These are phyloP conservation scores for Noctua pronuba DNA, from an alignment of 2,888 invertebrate species.

Conservation along the genomic window DNA sequence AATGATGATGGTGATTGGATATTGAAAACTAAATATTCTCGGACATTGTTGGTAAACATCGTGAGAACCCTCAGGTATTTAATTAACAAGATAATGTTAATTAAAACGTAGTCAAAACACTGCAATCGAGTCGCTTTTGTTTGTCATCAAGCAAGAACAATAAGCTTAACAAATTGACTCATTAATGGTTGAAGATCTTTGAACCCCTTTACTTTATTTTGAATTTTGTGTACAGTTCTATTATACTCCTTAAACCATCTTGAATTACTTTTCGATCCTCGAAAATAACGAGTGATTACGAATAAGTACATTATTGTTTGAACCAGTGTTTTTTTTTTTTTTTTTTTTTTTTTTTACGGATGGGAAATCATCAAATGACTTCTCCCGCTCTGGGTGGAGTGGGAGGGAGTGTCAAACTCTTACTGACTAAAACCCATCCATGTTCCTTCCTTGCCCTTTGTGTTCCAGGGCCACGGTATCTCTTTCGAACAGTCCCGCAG, in stretches of 20 bases:
- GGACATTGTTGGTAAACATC: conserved; percentile 7
- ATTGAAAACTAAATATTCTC: neutral
- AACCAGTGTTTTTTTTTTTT: too few species aligned
- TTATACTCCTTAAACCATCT: neutral
- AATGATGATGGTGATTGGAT: neutral
- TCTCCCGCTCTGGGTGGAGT: too few species aligned
- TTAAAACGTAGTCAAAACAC: conserved; percentile 19
- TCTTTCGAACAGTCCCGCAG: too few species aligned
- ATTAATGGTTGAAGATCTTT: conserved; percentile 27
- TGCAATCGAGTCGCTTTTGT: conserved; percentile 22
- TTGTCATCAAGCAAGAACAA: conserved; percentile 29
- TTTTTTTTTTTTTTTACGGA: too few species aligned
- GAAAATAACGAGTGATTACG: neutral
- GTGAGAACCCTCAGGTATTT: neutral
- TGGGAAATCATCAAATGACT: too few species aligned
- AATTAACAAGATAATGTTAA: conserved; percentile 29
- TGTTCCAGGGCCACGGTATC: too few species aligned
- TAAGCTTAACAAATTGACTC: conserved; percentile 16
- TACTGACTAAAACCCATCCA: too few species aligned
- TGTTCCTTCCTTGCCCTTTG: too few species aligned
- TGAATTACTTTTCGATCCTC: neutral
- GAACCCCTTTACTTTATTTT: neutral
- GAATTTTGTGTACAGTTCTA: neutral
- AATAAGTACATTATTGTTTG: neutral
- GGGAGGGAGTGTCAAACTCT: too few species aligned